Conservation (phyloP, 2,113 vertebrate genomes). For the Tauraco erythrolophus region DNA sequence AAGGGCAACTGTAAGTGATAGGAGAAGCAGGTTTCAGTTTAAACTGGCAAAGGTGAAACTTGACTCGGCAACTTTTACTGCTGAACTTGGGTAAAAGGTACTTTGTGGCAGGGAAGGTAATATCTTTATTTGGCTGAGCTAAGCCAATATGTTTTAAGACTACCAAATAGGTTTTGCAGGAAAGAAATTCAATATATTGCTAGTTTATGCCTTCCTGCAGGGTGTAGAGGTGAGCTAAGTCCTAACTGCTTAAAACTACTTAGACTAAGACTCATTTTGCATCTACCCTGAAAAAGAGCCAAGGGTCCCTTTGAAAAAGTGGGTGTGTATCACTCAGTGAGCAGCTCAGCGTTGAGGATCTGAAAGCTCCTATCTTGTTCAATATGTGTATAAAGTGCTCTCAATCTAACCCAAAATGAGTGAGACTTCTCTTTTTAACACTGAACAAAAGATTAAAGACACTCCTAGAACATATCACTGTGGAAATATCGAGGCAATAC, state of each 20-base stretch:
- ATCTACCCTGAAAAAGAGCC: background rate
- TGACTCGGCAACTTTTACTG: background rate
- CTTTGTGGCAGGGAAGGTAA: background rate
- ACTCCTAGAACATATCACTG: background rate
- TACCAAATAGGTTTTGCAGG: background rate
- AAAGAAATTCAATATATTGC: background rate
- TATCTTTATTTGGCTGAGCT: background rate
- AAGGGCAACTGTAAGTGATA: background rate
- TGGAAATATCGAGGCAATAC: background rate
- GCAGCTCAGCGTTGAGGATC: background rate
- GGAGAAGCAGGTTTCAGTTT: background rate
- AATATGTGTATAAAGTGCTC: background rate
- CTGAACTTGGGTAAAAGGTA: background rate
- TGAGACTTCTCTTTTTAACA: background rate
- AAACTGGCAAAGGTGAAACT: background rate
- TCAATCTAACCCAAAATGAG: background rate
- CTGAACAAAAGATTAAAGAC: background rate
- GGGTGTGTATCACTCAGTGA: rapidly evolving
- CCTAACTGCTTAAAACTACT: background rate
- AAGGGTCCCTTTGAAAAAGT: background rate
- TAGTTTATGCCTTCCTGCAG: background rate
- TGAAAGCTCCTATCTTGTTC: background rate
- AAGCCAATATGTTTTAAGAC: background rate
- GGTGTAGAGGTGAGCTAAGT: background rate
- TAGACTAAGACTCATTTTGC: background rate